Base-by-base conservation (phyloP, 2,113 vertebrate species). In the Herpetotheres cachinnans region DNA sequence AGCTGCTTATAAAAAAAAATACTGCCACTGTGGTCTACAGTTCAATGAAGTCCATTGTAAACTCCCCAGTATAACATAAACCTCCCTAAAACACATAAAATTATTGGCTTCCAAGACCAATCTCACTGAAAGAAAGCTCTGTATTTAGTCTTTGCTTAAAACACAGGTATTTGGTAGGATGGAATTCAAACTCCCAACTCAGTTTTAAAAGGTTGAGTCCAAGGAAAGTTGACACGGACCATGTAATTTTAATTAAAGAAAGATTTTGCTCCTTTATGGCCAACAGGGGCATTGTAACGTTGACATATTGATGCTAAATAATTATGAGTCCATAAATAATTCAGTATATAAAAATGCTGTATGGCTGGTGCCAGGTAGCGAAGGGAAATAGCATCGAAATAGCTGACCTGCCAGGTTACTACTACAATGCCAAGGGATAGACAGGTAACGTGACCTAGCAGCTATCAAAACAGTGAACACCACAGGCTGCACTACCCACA, bases 161-260 rank as follows among this genome's bases (percentile, higher is more conserved):
- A 94, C 50, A 72, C 70, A 92, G 91, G 88, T 94, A 97, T 94
- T 96, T 95, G 90, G 73, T 77, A 88, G 65, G 71, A 94, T 96
- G 89, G 94, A 97, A 96, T 93, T 96, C 95, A 61, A 95, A 95
- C 89, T 98, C 96, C 94, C 97, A 94, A 84, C 63, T 91, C 91
- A 94, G 89, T 96, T 97, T 97, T 97, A 97, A 98, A 98, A 97
- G 74, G 70, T 26, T 90, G 77, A 91, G 85, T 96, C 97, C 96
- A 97, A 96, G 93, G 90, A 95, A 98, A 97, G 90, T 95, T 96
- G 96, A 98, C 95, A 96, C 59, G 69, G 95, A 42, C 95, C 96
- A 95, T 97, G 95, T 97, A 97, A 97, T 98, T 97, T 97, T 94
- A 97, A 97, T 97, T 98, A 97, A 97, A 97, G 94, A 98, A 95